Evolutionary conservation across 2,113 vertebrate genomes (phyloP), one percentile per base, ranked within the genome.

Genomic region (Calyptomena viridis): DNA sequence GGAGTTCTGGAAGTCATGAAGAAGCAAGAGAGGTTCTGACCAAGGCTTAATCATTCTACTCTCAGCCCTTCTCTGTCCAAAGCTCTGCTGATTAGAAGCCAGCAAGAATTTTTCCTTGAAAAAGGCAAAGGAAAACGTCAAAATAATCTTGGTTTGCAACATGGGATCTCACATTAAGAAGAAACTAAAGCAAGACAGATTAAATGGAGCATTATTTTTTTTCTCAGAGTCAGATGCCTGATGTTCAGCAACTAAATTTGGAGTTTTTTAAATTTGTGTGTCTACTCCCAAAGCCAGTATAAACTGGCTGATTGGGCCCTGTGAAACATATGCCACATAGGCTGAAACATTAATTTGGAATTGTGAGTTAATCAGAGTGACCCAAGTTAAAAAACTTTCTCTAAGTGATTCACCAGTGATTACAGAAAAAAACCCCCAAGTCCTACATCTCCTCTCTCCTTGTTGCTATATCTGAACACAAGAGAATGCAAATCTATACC

Each of bases 1-100:
- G 2, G 37, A 82, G 49, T 62, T 96, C 92, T 96, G 79, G 93
- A 96, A 96, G 94, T 84, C 69, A 84, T 75, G 86, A 93, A 90
- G 95, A 91, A 84, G 69, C 35, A 91, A 88, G 49, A 74, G 55
- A 80, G 73, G 77, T 71, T 95, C 89, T 21, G 6, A 96, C 76
- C 55, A 6, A 77, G 56, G 52, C 58, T 95, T 89, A 94, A 90
- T 94, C 92, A 88, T 84, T 90, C 62, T 80, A 39, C 85, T 94
- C 80, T 94, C 72, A 90, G 80, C 10, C 28, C 28, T 86, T 76
- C 59, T 86, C 33, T 55, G 53, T 82, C 85, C 91, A 96, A 94
- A 91, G 44, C 75, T 84, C 63, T 14, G 9, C 60, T 95, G 72
- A 94, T 66, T 47, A 69, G 59, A 88, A 86, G 75, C 67, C 90